Conservation (phyloP, 2,797 vertebrate species). For the Chelon auratus region DNA sequence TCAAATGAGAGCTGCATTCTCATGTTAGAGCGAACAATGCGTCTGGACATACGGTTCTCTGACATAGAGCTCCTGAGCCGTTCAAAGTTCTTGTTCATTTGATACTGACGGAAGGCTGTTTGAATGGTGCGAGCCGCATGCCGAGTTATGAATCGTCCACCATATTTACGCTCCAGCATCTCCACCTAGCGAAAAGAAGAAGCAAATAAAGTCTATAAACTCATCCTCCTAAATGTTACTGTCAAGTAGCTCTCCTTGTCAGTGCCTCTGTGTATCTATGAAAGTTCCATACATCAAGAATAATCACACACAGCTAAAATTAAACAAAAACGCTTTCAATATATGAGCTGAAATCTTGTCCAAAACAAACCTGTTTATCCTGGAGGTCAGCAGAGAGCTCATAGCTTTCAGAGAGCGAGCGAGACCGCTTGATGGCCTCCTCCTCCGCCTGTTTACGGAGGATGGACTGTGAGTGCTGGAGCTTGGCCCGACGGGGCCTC, state of each 20-base stretch:
- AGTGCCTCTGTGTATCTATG: background rate
- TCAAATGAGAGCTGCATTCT: conserved; percentile 99
- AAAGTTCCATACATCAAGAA: background rate
- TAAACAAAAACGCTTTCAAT: too few species aligned
- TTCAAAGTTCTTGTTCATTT: conserved; percentile 99
- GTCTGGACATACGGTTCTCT: conserved; percentile 98
- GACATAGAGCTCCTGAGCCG: conserved; percentile 99
- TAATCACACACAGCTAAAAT: background rate
- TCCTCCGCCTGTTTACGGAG: conserved; percentile 98
- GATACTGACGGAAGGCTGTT: conserved; percentile 98
- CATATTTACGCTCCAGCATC: conserved; percentile 99
- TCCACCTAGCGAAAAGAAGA: conserved; percentile 88
- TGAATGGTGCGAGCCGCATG: conserved; percentile 99
- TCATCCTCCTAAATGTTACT: conserved; percentile 1
- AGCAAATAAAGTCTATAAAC: conserved; percentile 12
- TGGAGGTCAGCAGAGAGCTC: conserved; percentile 99
- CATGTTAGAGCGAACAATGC: conserved; percentile 99
- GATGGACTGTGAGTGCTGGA: conserved; percentile 96
- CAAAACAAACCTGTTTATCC: conserved; percentile 90
- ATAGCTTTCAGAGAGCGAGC: conserved; percentile 98
- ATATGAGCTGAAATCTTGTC: background rate
- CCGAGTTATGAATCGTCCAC: conserved; percentile 96
- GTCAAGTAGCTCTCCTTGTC: conserved; percentile 9
- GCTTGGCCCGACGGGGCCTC: conserved; percentile 90
- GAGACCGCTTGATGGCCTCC: conserved; percentile 96